phyloP scores from a whole-genome alignment of 2,888 invertebrate species.

The Linnaemya tessellans region DNA sequence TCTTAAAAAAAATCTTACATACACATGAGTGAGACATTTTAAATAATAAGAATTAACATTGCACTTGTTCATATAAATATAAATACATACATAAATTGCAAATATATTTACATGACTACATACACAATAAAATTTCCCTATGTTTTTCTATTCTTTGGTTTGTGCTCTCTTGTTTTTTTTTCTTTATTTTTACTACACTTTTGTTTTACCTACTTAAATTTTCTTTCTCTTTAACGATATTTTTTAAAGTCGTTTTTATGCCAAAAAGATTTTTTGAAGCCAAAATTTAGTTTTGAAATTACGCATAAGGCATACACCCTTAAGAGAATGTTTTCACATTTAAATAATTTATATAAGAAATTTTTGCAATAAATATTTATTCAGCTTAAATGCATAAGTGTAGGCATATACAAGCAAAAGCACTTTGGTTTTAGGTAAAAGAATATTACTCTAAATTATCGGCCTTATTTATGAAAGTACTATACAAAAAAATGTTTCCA shows the following conservation, averaged over 20 bases:
- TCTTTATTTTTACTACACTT: slow-evolving; percentile 55
- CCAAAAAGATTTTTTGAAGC: slow-evolving; percentile 14
- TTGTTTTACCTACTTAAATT: slow-evolving; percentile 30
- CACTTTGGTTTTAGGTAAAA: too few relatives aligned
- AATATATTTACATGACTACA: slow-evolving; percentile 34
- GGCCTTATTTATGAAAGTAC: too few relatives aligned
- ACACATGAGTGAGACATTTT: slow-evolving; percentile 3
- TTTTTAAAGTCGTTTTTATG: slow-evolving; percentile 54
- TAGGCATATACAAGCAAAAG: too few relatives aligned
- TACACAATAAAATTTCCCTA: neutral
- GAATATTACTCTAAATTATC: too few relatives aligned
- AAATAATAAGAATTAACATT: slow-evolving; percentile 35
- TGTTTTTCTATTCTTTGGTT: slow-evolving; percentile 20
- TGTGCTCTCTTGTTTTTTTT: too few relatives aligned
- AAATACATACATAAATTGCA: slow-evolving; percentile 11
- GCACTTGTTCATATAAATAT: slow-evolving; percentile 26
- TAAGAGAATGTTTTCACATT: slow-evolving; percentile 14
- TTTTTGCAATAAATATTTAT: too few relatives aligned
- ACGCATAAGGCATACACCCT: slow-evolving; percentile 64
- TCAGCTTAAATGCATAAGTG: neutral
- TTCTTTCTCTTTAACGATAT: slow-evolving; percentile 60
- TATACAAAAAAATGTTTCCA: too few relatives aligned
- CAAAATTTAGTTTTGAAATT: slow-evolving; percentile 25
- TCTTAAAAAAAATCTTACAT: neutral
- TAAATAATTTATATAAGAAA: neutral